A percentile compares a stretch with the other conserved stretches of the same genome.
Conservation (phyloP, 2,797 vertebrate species). For the Centroberyx gerrardi region DNA sequence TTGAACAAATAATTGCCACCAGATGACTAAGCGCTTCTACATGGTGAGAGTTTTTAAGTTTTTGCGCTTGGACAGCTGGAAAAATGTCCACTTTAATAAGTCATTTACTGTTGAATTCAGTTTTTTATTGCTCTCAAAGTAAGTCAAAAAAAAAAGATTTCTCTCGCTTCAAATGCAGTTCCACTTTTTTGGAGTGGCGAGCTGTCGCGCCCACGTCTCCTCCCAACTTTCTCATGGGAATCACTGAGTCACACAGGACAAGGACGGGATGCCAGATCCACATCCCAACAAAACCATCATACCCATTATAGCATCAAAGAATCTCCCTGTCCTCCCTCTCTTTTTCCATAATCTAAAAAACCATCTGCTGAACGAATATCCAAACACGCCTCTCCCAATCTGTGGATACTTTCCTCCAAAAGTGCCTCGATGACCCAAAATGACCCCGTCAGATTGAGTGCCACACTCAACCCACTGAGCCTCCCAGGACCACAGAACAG, state of each 20-base stretch:
- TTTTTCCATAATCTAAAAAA: slow-evolving; percentile 39
- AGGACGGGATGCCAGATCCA: slow-evolving; percentile 46
- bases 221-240: slow-evolving; percentile 59
- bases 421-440: background rate
- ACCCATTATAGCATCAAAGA: slow-evolving; percentile 62
- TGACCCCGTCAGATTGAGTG: background rate
- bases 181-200: background rate
- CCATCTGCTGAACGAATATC: slow-evolving; percentile 36
- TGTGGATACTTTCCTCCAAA: slow-evolving; percentile 17
- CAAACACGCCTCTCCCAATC: slow-evolving; percentile 17
- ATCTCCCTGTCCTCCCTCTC: slow-evolving; percentile 30
- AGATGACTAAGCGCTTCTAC: slow-evolving; percentile 10
- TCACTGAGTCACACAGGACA: slow-evolving; percentile 76
- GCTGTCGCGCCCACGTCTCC: slow-evolving; percentile 29
- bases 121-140: too few species aligned
- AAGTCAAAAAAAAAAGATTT: too few species aligned
- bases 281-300: slow-evolving; percentile 56
- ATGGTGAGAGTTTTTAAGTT: background rate
- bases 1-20: slow-evolving; percentile 12
- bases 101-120: too few species aligned
- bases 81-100: background rate
- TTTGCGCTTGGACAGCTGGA: background rate
- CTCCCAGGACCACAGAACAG: background rate
- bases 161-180: background rate
- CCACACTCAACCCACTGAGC: background rate